These are phyloP conservation scores for Heteropelma amictum DNA, from an alignment of 2,888 invertebrate genomes.

Conservation along the genomic window DNA sequence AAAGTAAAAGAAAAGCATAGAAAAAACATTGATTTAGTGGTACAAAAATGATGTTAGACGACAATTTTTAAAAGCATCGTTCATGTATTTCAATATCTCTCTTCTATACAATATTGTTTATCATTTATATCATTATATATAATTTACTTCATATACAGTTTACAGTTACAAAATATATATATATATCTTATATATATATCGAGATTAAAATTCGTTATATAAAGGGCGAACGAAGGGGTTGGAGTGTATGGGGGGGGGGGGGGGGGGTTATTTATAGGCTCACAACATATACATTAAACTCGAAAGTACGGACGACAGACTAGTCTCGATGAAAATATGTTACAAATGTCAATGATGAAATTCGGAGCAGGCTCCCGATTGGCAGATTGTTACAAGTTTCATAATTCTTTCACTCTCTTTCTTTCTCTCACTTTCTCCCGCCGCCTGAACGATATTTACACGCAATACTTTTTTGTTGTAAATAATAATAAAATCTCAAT, in stretches of 20 bases:
- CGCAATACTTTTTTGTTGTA: conserved; percentile 42
- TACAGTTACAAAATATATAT: conserved; percentile 77
- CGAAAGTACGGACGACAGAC: conserved; percentile 65
- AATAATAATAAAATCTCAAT: conserved; percentile 1
- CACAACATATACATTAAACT: conserved; percentile 60
- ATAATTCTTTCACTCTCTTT: conserved; percentile 16
- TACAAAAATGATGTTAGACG: conserved; percentile 77
- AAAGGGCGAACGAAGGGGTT: conserved; percentile 55
- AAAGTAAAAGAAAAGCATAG: conserved; percentile 57
- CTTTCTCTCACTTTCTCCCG: conserved; percentile 7
- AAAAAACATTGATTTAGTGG: conserved; percentile 73
- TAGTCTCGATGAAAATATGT: conserved; percentile 69
- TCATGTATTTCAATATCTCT: conserved; percentile 78
- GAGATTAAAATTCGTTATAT: conserved; percentile 58
- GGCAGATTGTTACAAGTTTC: conserved; percentile 60
- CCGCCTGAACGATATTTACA: conserved; percentile 54
- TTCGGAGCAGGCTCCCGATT: conserved; percentile 60
- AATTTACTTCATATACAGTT: conserved; percentile 75
- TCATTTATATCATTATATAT: conserved; percentile 72
- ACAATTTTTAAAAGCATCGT: conserved; percentile 77
- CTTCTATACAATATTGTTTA: conserved; percentile 77
- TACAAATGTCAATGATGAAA: conserved; percentile 67
- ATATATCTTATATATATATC: conserved; percentile 63
- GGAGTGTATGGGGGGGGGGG: conserved; percentile 6
- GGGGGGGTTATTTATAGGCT: conserved; percentile 45